Base-by-base conservation (phyloP, 2,113 vertebrate species). In the Rhinichthys klamathensis region DNA sequence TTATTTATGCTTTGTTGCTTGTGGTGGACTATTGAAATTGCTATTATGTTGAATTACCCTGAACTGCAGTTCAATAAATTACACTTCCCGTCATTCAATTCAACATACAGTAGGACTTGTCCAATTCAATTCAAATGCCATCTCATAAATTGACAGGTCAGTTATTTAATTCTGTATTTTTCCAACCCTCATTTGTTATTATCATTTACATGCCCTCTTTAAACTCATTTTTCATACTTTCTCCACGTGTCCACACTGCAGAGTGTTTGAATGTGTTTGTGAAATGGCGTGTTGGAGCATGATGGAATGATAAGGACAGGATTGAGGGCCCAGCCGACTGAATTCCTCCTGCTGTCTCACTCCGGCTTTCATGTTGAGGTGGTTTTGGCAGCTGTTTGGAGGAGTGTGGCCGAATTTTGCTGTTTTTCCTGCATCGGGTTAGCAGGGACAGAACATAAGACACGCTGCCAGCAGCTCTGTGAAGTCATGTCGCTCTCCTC, bases 361-460 rank as follows among this genome's bases (percentile, higher is more conserved):
- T n/a, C 23, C 54, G 3, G 54, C 32, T 67, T 67, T 69, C 41
- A 65, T 81, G 79, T 81, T 13, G 2, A 8, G 25, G 61, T 67
- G 16, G 27, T 81, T 80, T 81, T 81, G 79, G 41, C 61, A 81
- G 60, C 61, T 67, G 61, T 81, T 81, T 69, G 44, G 44, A 65
- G 18, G 25, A 81, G 79, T 49, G 27, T 49, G 27, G 60, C 61
- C 27, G 44, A 67, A 81, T 30, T 81, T 67, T 23, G 5, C 46
- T 67, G 25, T 65, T 79, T 78, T 60, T 41, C 2, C 6, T 10
- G 75, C 76, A 15, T 49, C 3, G 61, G 41, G 79, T 81, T 81
- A 67, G 61, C 27, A 10, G 49, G 79, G 79, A 10, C 60, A 67
- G 79, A 49, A 49, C 79, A 49, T 23, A 49, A 27, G 44, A 81